A percentile compares a stretch with the other conserved stretches of the same genome.
Evolutionary conservation across 2,888 invertebrate genomes (phyloP).

Genomic region (Pherbina coryleti): DNA sequence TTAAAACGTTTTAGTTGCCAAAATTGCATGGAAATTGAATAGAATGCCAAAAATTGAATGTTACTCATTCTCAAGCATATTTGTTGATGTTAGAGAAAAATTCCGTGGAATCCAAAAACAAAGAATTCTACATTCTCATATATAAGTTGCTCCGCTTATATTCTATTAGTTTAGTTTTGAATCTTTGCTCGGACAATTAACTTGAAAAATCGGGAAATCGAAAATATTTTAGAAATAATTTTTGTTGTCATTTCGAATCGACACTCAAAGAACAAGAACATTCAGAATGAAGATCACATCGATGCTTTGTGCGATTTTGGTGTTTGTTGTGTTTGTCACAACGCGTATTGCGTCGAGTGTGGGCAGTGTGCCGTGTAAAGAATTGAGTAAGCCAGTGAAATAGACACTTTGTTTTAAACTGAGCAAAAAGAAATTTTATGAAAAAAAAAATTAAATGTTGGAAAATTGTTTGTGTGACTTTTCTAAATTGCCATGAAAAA

Average conservation of each 20-base stretch:
- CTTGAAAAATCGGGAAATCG: background rate
- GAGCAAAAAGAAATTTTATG: too few relatives aligned
- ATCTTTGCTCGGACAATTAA: constrained; percentile 13
- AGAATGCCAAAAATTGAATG: too few relatives aligned
- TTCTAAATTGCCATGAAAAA: too few relatives aligned
- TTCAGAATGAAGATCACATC: constrained; percentile 40
- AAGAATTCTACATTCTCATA: background rate
- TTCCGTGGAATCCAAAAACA: too few relatives aligned
- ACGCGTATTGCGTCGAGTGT: constrained; percentile 43
- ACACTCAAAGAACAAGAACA: background rate
- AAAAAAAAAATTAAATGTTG: too few relatives aligned
- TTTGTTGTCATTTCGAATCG: background rate
- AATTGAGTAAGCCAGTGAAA: constrained; percentile 36
- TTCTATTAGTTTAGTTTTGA: constrained; percentile 11
- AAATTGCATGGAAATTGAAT: background rate
- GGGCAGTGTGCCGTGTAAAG: constrained; percentile 35
- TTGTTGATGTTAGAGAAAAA: background rate
- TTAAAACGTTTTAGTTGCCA: too few relatives aligned
- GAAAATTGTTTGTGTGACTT: too few relatives aligned
- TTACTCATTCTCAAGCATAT: background rate
- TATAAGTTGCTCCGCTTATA: constrained; percentile 12
- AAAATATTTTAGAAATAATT: background rate
- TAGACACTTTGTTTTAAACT: background rate
- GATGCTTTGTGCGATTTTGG: constrained; percentile 52
- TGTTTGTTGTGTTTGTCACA: constrained; percentile 50